Base-by-base conservation (phyloP, 2,113 vertebrate genomes). In the Triplophysa rosa region DNA sequence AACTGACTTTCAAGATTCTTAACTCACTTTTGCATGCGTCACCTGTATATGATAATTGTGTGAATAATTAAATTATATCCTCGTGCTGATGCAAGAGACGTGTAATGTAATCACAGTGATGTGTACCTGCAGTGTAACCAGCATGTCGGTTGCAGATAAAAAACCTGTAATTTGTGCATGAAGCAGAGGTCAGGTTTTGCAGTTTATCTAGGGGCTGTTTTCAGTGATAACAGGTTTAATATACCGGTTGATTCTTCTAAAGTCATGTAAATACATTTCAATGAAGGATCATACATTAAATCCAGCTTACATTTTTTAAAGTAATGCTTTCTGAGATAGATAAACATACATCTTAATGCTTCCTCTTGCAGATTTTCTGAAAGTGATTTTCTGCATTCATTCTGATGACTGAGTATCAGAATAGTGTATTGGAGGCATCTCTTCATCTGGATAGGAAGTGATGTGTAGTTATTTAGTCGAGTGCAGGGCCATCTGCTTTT, bases 141-240 rank as follows among this genome's bases (percentile, higher is more conserved):
- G n/a, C 54, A 2, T 21, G 54, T 19, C 2, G 6, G 26, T 73
- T 58, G 52, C 64, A 68, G 77, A 24, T 62, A 70, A 49, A 63
- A 64, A 78, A 40, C 17, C 26, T 74, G 21, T 74, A 42, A 79
- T 82, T 64, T 78, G 65, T 47, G 33, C 47, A 65, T 19, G 29
- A 64, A 87, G 79, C 76, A 82, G 83, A 67, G 82, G 82, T 88
- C 86, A 88, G 29, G 23, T 40, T 16, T 86, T 84, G 71, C 81
- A 86, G 87, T 37, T 49, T 80, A 88, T 89, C 84, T 80, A 7
- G 33, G 33, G 33, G 33, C 33, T 37, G 33, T 88, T 86, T 88
- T 90, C 33, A 37, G 80, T 89, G 85, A 88, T 88, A 87, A 86
- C 86, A 65, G 76, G 84, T 79, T 80, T 84, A 85, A 70, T 86